These are phyloP conservation scores for Oreochromis mossambicus DNA, from an alignment of 2,797 vertebrate genomes.

Conservation along the genomic window DNA sequence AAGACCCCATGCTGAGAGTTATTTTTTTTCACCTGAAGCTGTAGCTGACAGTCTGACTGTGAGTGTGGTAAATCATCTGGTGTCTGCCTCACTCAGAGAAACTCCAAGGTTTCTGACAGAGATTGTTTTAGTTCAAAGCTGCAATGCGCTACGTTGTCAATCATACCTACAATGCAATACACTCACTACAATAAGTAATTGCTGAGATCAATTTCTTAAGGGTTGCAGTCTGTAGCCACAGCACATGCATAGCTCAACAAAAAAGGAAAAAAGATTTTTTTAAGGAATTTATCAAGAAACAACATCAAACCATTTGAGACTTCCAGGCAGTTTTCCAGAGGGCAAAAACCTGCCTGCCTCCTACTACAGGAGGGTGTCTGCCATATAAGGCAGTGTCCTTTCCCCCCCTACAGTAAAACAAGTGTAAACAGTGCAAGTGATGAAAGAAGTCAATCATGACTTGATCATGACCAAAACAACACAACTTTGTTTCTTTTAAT, in stretches of 20 bases:
- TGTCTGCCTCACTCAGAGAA: constrained; percentile 13
- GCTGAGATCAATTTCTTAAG: background rate
- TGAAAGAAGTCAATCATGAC: background rate
- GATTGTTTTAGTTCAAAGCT: constrained; percentile 50
- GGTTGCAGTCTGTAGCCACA: background rate
- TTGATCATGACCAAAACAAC: background rate
- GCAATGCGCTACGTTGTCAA: constrained; percentile 23
- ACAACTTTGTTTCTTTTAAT: background rate
- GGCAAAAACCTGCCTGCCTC: background rate
- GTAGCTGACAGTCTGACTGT: constrained; percentile 22
- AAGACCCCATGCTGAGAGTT: constrained; percentile 6
- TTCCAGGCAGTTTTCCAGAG: constrained; percentile 2
- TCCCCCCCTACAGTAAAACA: background rate
- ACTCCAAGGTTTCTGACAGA: constrained; percentile 26
- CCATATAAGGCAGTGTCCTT: background rate
- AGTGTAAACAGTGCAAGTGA: background rate
- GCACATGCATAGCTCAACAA: background rate
- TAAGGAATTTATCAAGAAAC: background rate
- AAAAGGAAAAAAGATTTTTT: background rate
- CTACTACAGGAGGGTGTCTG: background rate
- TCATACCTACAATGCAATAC: constrained; percentile 10
- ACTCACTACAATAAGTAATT: constrained; percentile 1
- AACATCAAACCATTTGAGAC: background rate
- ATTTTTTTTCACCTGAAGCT: background rate
- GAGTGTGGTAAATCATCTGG: constrained; percentile 22